Evolutionary conservation across 1,140 invertebrate genomes (phyloP).

Genomic region (Bactericera cockerelli): DNA sequence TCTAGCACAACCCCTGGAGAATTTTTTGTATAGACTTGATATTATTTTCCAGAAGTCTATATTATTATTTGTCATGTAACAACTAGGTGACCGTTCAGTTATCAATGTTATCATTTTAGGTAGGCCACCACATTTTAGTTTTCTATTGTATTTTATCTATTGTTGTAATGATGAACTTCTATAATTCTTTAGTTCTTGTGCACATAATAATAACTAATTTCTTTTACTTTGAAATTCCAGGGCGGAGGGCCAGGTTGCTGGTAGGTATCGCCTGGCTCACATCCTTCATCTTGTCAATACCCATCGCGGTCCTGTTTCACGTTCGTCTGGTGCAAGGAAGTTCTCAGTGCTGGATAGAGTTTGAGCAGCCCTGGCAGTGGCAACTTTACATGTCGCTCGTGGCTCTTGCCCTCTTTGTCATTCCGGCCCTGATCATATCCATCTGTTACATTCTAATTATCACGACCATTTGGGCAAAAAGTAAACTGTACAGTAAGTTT

Average conservation of each 20-base stretch:
- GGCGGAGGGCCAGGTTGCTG: conserved; percentile 62
- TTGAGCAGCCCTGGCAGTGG: conserved; percentile 59
- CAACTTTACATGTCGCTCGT: conserved; percentile 78
- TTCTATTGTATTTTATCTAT: no score
- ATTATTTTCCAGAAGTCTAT: no score
- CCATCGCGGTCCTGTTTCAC: conserved; percentile 66
- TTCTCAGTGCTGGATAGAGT: conserved; percentile 79
- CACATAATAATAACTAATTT: no score
- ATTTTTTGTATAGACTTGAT: no score
- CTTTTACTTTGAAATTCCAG: no score
- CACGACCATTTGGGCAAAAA: conserved; percentile 79
- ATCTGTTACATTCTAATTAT: conserved; percentile 85
- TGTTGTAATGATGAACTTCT: no score
- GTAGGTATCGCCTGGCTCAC: conserved; percentile 67
- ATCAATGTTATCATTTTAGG: no score
- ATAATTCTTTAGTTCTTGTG: no score
- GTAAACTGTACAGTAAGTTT: conserved; percentile 33
- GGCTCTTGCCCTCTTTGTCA: conserved; percentile 63
- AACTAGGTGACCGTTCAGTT: no score
- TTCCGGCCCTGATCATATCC: conserved; percentile 78
- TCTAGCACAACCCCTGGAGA: no score
- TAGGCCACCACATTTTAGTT: no score
- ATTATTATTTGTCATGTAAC: no score
- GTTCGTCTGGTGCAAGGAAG: conserved; percentile 53
- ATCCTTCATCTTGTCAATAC: conserved; percentile 67